A percentile compares a stretch with the other conserved stretches of the same genome.
These are phyloP conservation scores for Callospermophilus lateralis DNA, from an alignment of 2,113 vertebrate species.

Conservation along the genomic window DNA sequence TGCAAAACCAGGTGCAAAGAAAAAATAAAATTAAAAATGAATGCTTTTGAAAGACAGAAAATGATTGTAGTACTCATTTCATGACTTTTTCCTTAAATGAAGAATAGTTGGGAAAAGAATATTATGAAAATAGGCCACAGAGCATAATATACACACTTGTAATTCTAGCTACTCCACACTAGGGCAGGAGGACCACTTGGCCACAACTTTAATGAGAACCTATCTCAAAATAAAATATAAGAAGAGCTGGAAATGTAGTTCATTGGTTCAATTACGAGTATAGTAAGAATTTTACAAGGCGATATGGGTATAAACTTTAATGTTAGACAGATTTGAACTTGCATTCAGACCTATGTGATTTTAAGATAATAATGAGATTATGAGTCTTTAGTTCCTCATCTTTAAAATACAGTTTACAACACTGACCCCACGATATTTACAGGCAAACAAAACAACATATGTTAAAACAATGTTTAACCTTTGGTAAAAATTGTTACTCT, in stretches of 20 bases:
- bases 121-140: rapidly evolving
- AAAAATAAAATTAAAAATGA: background rate
- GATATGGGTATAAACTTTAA: background rate
- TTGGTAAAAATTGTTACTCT: background rate
- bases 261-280: too few relatives aligned
- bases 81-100: background rate
- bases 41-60: background rate
- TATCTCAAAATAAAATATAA: too few relatives aligned
- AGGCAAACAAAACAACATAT: background rate
- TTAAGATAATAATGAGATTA: background rate
- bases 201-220: too few relatives aligned
- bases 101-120: background rate
- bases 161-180: background rate
- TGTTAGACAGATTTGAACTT: background rate
- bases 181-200: too few relatives aligned
- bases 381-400: background rate
- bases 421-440: background rate
- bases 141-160: too few relatives aligned
- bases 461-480: background rate
- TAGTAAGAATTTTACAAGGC: too few relatives aligned
- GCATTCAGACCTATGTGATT: background rate
- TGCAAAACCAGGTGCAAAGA: too few relatives aligned
- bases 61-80: background rate
- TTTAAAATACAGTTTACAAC: background rate
- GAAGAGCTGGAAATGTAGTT: too few relatives aligned